Conservation (phyloP, 2,888 invertebrate species). For the Hyles lineata region DNA sequence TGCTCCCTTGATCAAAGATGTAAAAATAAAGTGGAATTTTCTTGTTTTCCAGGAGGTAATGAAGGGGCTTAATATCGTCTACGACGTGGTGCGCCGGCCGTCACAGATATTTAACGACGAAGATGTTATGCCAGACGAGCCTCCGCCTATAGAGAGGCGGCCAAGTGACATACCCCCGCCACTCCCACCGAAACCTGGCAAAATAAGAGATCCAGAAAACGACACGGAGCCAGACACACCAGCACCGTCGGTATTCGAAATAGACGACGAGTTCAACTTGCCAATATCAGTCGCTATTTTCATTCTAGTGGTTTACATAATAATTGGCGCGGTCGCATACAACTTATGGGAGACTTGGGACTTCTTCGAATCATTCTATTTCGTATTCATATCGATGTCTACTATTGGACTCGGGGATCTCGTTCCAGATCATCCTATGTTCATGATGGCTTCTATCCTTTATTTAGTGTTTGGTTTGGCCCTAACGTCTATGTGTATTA, state of each 20-base stretch:
- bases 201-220: slow-evolving; percentile 61
- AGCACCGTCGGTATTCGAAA: slow-evolving; percentile 90
- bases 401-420: slow-evolving; percentile 98
- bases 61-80: slow-evolving; percentile 92
- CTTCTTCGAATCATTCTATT: slow-evolving; percentile 98
- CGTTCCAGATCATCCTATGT: slow-evolving; percentile 94
- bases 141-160: slow-evolving; percentile 62
- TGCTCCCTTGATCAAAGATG: slow-evolving; percentile 44
- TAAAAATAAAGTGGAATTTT: slow-evolving; percentile 32
- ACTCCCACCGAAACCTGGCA: slow-evolving; percentile 73
- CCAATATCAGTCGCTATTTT: slow-evolving; percentile 95
- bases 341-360: slow-evolving; percentile 92
- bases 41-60: slow-evolving; percentile 88
- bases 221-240: slow-evolving; percentile 90
- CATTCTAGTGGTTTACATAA: slow-evolving; percentile 93
- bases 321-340: slow-evolving; percentile 93
- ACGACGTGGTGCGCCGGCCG: slow-evolving; percentile 91
- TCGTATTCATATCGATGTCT: slow-evolving; percentile 98
- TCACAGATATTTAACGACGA: slow-evolving; percentile 87
- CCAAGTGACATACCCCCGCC: slow-evolving; percentile 76
- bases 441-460: slow-evolving; percentile 95
- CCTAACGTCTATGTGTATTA: slow-evolving; percentile 98
- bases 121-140: slow-evolving; percentile 63
- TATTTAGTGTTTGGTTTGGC: slow-evolving; percentile 97
- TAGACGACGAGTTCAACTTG: slow-evolving; percentile 97